Base-by-base conservation (phyloP, 2,113 vertebrate genomes). In the Lepisosteus oculatus region DNA sequence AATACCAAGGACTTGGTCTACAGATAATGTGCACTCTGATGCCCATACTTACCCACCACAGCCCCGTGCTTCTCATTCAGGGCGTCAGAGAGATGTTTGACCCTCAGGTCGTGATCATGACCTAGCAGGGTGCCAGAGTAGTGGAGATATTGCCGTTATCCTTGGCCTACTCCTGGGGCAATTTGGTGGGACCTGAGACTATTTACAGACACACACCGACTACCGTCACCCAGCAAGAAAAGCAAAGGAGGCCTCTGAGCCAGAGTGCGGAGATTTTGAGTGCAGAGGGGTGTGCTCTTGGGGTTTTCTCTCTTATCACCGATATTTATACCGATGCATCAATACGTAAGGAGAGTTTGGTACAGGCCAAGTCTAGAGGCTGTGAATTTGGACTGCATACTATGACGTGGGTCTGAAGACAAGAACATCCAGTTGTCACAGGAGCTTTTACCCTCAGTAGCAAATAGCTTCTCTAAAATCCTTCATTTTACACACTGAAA, bases 41-140 rank as follows among this genome's bases (percentile, higher is more conserved):
- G 51, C 74, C 55, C 2, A 65, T 90, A 96, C 96, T 98, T 91
- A 98, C 95, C 94, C 71, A 87, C 64, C 71, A 90, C 74, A 0
- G 89, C 91, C 90, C 94, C 92, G 74, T 95, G 96, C 94, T 96
- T 98, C 91, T 97, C 94, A 77, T 82, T 92, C 93, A 93, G 92
- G 85, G 93, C 85, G 77, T 98, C 95, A 78, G 87, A 88, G 84
- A 88, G 93, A 85, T 93, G 94, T 92, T 96, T 96, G 94, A 94
- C 92, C 88, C 92, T 92, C 81, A 88, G 92, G 88, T 96, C 96
- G 83, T 94, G 93, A 93, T 98, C 93, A 87, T 92, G 91, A 96
- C 95, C 96, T 97, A 92, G 90, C 93, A 83, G 88, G 88, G 87
- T 44, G 88, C 76, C 75, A 82, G 66, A 89, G 87, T 78, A 74